Evolutionary conservation across 2,113 vertebrate species (phyloP), one percentile per base, ranked within the genome.

Genomic region (Alosa alosa): DNA sequence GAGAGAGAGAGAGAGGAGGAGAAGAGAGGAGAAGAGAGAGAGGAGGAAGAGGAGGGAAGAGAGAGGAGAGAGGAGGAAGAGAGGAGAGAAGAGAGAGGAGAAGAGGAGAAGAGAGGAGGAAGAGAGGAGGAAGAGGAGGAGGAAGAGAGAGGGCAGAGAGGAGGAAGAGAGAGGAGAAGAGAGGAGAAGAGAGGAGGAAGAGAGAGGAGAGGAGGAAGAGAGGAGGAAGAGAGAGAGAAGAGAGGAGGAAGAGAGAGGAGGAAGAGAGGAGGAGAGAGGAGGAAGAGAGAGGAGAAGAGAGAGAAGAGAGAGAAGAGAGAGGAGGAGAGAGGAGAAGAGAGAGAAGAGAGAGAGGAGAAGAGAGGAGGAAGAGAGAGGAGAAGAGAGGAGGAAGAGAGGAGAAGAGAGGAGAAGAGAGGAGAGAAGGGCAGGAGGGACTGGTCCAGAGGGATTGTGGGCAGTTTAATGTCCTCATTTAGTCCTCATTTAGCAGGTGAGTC

Each of bases 401-500:
- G n/a, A 68, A n/a, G n/a, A n/a, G n/a, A n/a, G n/a, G 1, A 10
- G 9, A 9, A 3, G 25, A 13, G 8, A 68, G 52, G 1, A 68
- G n/a, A 68, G 64, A 25, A 87, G 89, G 31, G 31, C 31, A 31
- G 31, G 31, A 31, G 31, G 31, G 31, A 31, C 31, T 31, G 31
- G 31, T 31, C 31, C 31, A 31, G 31, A 31, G 31, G 31, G 31
- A 31, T 31, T 31, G 31, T 31, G 31, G 31, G 31, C 31, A 31
- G 31, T 31, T 31, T 31, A 31, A 31, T 31, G 31, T 31, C 31
- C 31, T 31, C 31, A 31, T 31, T 31, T 31, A 31, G 31, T 31
- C 83, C 89, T 87, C 87, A 90, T 87, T 90, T 87, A 10, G 52
- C 57, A 49, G 15, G 18, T 88, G 87, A 90, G 82, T 87, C 89